Conservation (phyloP, 2,888 invertebrate species). For the Pterobdella sp. region DNA sequence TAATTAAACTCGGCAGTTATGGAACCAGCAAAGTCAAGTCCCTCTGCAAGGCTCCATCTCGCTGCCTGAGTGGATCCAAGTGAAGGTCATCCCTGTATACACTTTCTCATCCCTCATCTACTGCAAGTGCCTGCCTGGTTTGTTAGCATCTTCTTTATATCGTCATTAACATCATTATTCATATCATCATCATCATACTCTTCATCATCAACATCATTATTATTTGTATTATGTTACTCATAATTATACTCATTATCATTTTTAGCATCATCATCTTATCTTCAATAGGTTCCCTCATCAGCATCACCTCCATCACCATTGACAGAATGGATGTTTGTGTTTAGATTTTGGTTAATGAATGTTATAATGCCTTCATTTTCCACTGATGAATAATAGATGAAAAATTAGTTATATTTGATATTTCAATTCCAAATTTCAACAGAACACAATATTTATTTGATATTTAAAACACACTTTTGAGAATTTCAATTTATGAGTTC, state of each 20-base stretch:
- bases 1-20: constrained; percentile 9
- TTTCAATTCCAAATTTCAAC: too few relatives aligned
- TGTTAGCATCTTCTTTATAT: constrained; percentile 6
- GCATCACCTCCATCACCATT: not conserved
- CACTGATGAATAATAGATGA: too few relatives aligned
- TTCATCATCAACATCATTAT: too few relatives aligned
- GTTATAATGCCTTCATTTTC: too few relatives aligned
- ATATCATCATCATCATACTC: too few relatives aligned
- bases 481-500: too few relatives aligned
- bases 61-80: constrained; percentile 34
- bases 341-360: too few relatives aligned
- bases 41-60: constrained; percentile 23
- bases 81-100: constrained; percentile 36
- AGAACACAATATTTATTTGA: too few relatives aligned
- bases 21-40: constrained; percentile 17
- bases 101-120: constrained; percentile 35
- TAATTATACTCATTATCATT: not conserved
- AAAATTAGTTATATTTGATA: too few relatives aligned
- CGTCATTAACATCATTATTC: too few relatives aligned
- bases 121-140: constrained; percentile 36
- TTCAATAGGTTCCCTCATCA: not conserved
- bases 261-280: not conserved
- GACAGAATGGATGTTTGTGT: not conserved
- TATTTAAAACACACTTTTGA: too few relatives aligned
- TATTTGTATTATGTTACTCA: not conserved